These are phyloP conservation scores for Enteromius thamalakanensis DNA, from an alignment of 2,797 vertebrate genomes.

Conservation along the genomic window DNA sequence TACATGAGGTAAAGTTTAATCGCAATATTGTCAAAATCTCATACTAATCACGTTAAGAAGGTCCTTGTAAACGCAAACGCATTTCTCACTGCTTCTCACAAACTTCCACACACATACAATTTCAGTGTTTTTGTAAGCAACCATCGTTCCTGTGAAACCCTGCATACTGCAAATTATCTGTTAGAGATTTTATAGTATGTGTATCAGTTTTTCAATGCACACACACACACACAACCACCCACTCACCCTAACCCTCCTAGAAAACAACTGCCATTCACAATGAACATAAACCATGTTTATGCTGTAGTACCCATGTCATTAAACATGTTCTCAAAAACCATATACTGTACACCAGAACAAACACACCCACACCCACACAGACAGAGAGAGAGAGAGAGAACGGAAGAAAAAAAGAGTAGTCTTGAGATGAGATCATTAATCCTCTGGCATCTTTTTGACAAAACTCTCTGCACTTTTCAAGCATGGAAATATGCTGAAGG, in stretches of 20 bases:
- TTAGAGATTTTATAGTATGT: slow-evolving; percentile 22
- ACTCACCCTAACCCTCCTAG: background rate
- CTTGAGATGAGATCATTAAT: background rate
- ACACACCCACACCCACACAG: too few species aligned
- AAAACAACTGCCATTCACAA: background rate
- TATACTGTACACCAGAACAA: too few species aligned
- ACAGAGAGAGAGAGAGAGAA: background rate
- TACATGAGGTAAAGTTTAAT: too few species aligned
- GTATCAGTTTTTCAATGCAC: background rate
- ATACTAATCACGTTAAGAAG: too few species aligned
- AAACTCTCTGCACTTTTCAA: background rate
- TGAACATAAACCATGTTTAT: too few species aligned
- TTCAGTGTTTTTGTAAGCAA: background rate
- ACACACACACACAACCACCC: background rate
- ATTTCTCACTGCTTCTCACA: background rate
- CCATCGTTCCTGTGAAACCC: background rate
- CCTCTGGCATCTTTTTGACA: background rate
- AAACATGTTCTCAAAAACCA: too few species aligned
- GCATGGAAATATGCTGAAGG: background rate
- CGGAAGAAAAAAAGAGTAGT: background rate
- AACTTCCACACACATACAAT: background rate
- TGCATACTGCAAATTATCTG: background rate
- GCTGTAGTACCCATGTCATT: too few species aligned
- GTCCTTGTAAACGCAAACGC: background rate
- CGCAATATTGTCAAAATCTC: too few species aligned